Percentiles rank a stretch among this genome's conserved stretches.
Evolutionary conservation across 2,113 vertebrate species (phyloP).

Genomic region (Corvus cornix): DNA sequence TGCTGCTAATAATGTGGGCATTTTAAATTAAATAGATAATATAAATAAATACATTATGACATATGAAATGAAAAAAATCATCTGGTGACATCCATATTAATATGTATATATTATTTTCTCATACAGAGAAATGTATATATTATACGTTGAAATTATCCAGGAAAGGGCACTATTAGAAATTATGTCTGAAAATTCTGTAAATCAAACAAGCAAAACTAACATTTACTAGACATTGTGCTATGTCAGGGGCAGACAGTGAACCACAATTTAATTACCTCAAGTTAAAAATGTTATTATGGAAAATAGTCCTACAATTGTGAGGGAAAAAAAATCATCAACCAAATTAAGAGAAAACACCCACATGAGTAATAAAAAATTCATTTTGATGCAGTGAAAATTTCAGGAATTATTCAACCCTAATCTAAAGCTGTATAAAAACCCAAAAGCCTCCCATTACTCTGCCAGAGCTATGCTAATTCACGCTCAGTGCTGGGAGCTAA

Average conservation of each 20-base stretch:
- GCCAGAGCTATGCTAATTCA: not conserved
- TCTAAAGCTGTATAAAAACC: not conserved
- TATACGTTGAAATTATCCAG: not conserved
- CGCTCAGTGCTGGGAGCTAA: not conserved
- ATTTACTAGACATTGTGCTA: not conserved
- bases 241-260: not conserved
- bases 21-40: not conserved
- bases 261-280: not conserved
- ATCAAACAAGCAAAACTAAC: not conserved
- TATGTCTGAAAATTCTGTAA: not conserved
- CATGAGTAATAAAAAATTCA: not conserved
- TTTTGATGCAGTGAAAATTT: not conserved
- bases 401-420: not conserved
- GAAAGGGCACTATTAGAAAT: not conserved
- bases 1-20: not conserved
- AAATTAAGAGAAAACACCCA: not conserved
- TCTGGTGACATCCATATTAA: not conserved
- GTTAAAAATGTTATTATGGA: not conserved
- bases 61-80: not conserved
- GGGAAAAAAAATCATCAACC: fast-evolving
- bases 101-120: not conserved
- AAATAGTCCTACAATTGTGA: not conserved
- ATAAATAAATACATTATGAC: not conserved
- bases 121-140: not conserved
- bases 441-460: not conserved